These are phyloP conservation scores for Tribolium madens DNA, from an alignment of 1,140 invertebrate genomes.

Conservation along the genomic window DNA sequence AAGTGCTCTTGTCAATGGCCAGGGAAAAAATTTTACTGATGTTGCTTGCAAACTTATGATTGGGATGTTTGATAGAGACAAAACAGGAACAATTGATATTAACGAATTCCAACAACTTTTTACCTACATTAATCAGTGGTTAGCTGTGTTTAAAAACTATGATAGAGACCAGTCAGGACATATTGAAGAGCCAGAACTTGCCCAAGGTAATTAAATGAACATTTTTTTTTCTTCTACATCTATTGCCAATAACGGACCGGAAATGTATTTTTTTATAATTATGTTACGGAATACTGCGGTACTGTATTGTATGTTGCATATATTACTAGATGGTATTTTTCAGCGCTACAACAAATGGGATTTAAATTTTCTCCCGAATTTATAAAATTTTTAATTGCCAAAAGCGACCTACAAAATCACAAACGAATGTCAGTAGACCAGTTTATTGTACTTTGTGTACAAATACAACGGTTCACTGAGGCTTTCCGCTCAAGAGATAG, in stretches of 20 bases:
- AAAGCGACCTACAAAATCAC: conserved; percentile 74
- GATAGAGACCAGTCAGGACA: conserved; percentile 85
- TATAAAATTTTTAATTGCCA: conserved; percentile 77
- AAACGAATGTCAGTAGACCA: conserved; percentile 83
- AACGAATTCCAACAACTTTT: conserved; percentile 89
- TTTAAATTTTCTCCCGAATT: conserved; percentile 86
- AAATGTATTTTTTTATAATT: too few relatives aligned
- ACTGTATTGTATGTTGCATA: too few relatives aligned
- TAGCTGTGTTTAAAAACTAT: conserved; percentile 83
- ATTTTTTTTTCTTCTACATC: too few relatives aligned
- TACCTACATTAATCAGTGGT: conserved; percentile 91
- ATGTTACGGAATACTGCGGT: too few relatives aligned
- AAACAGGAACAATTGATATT: conserved; percentile 87
- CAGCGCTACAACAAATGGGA: conserved; percentile 90
- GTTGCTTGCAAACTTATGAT: conserved; percentile 92
- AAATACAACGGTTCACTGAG: conserved; percentile 88
- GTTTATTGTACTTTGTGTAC: conserved; percentile 89
- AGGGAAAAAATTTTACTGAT: conserved; percentile 87
- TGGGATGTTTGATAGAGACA: conserved; percentile 90
- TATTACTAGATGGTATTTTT: conserved; percentile 51
- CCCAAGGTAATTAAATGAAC: too few relatives aligned
- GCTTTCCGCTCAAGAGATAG: conserved; percentile 82
- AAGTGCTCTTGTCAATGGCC: conserved; percentile 85
- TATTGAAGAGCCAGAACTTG: conserved; percentile 85
- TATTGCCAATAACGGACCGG: too few relatives aligned